A percentile compares a stretch with the other conserved stretches of the same genome.
These are phyloP conservation scores for Glaucopsyche alexis DNA, from an alignment of 2,888 invertebrate genomes.

Conservation along the genomic window DNA sequence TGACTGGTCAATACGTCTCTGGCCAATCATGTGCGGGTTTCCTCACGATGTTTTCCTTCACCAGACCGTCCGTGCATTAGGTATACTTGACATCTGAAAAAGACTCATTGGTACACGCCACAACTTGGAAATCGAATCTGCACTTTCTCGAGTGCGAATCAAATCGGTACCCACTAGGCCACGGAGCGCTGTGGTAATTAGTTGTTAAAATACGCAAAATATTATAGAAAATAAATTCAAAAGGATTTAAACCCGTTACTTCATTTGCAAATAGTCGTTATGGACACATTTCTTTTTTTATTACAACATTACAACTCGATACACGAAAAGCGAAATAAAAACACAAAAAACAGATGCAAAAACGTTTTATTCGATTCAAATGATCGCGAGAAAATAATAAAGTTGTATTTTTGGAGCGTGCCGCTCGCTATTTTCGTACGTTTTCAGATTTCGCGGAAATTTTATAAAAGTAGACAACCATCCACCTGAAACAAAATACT, in stretches of 20 bases:
- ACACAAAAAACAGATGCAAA: background rate
- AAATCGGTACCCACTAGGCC: too few relatives aligned
- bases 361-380: slow-evolving; percentile 19
- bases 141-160: too few relatives aligned
- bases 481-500: background rate
- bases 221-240: too few relatives aligned
- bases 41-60: too few relatives aligned
- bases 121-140: too few relatives aligned
- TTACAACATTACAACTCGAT: background rate
- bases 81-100: too few relatives aligned
- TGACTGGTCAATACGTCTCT: too few relatives aligned
- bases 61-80: too few relatives aligned
- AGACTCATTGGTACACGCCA: too few relatives aligned
- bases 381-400: slow-evolving; percentile 19
- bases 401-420: slow-evolving; percentile 10
- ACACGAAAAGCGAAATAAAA: slow-evolving; percentile 11
- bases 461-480: background rate
- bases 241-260: background rate
- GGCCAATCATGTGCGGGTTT: too few relatives aligned
- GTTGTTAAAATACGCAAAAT: too few relatives aligned
- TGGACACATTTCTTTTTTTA: background rate
- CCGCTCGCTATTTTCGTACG: background rate
- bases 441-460: background rate
- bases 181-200: too few relatives aligned
- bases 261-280: background rate